phyloP scores from a whole-genome alignment of 2,113 vertebrate species.

The Rissa tridactyla region DNA sequence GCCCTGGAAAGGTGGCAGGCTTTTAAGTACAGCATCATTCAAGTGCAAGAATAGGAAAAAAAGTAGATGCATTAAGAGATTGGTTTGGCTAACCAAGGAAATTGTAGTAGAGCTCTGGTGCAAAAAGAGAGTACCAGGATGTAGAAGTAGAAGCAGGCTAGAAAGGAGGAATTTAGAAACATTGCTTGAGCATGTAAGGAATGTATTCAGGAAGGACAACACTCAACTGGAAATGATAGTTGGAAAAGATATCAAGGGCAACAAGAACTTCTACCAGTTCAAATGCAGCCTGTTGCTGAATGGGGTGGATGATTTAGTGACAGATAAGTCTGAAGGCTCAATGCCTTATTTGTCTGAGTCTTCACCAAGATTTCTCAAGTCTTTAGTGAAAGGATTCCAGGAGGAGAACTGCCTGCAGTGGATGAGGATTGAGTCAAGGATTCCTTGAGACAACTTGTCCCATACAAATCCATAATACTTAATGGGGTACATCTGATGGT shows the following conservation, averaged over 20 bases:
- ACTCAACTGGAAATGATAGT: background rate
- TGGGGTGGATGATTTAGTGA: background rate
- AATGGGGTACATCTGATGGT: background rate
- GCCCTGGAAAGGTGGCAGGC: background rate
- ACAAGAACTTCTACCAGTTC: background rate
- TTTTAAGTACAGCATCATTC: background rate
- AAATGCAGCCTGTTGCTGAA: background rate
- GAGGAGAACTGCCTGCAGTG: background rate
- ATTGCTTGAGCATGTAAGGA: background rate
- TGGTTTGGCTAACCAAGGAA: background rate
- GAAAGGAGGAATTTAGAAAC: background rate
- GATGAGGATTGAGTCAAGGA: background rate
- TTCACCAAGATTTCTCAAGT: background rate
- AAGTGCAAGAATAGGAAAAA: background rate
- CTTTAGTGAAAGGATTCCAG: background rate
- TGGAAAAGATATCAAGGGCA: background rate
- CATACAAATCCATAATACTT: background rate
- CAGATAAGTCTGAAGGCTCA: background rate
- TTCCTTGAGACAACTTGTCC: background rate
- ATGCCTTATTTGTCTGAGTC: background rate
- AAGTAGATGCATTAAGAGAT: background rate
- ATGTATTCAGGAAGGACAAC: background rate
- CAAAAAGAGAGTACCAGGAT: background rate
- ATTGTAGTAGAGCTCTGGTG: background rate
- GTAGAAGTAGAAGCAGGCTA: background rate